These are phyloP conservation scores for Trichonephila inaurata DNA, from an alignment of 1,140 invertebrate species.

Conservation along the genomic window DNA sequence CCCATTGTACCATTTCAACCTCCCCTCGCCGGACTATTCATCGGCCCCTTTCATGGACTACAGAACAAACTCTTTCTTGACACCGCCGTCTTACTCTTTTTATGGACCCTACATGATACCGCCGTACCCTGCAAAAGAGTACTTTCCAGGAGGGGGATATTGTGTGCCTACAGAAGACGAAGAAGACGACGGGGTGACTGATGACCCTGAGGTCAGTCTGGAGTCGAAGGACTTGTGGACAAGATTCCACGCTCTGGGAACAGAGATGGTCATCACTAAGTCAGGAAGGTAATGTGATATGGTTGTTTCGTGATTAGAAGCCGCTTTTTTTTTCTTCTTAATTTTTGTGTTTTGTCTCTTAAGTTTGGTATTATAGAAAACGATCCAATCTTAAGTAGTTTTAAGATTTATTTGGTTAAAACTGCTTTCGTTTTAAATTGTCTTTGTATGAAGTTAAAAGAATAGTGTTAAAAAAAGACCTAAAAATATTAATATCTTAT, in stretches of 20 bases:
- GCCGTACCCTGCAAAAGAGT: conserved; percentile 20
- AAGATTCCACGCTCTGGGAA: conserved; percentile 98
- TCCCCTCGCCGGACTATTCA: neutral
- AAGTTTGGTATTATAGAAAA: neutral
- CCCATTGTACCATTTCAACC: conserved; percentile 5
- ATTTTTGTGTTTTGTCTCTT: neutral
- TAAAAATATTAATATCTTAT: too few species aligned
- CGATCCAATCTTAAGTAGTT: neutral
- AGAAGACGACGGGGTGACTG: conserved; percentile 96
- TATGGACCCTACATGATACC: conserved; percentile 17
- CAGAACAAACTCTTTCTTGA: conserved; percentile 69
- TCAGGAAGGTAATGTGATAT: conserved; percentile 93
- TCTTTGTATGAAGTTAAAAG: too few species aligned
- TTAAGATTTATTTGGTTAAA: neutral
- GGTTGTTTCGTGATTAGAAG: neutral
- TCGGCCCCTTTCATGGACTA: conserved; percentile 61
- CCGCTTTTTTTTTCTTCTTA: neutral
- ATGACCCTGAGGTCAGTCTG: conserved; percentile 97
- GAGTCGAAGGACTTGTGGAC: conserved; percentile 99
- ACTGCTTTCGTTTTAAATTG: neutral
- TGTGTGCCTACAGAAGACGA: neutral
- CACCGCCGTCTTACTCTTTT: conserved; percentile 26
- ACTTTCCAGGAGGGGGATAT: neutral
- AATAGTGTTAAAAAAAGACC: too few species aligned
- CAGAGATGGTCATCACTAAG: conserved; percentile 99